Evolutionary conservation across 2,797 vertebrate genomes (phyloP).

Genomic region (Uromys caudimaculatus): DNA sequence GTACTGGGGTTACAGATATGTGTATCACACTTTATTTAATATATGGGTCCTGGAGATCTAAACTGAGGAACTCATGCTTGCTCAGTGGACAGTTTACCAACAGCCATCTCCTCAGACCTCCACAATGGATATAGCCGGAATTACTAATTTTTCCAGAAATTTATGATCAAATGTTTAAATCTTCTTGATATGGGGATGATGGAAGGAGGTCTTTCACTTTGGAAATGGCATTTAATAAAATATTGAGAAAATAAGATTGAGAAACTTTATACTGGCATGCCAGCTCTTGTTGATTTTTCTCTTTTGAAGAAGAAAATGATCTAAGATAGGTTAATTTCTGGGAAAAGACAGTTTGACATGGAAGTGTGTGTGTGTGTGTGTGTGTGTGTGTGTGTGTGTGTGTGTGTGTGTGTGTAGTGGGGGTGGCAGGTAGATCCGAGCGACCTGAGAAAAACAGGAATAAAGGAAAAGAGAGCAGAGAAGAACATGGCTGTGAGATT

Average conservation of each 20-base stretch:
- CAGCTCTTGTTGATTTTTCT: background rate
- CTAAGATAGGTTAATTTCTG: background rate
- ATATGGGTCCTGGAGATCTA: background rate
- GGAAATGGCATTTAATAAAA: conserved; percentile 30
- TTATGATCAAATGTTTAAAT: conserved; percentile 21
- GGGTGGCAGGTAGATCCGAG: background rate
- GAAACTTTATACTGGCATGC: conserved; percentile 39
- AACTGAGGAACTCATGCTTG: background rate
- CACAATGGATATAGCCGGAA: background rate
- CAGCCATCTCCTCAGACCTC: too few relatives aligned
- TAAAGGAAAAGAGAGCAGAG: background rate
- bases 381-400: background rate
- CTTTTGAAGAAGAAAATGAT: background rate
- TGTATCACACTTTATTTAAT: background rate
- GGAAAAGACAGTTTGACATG: background rate
- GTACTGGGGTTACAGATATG: background rate
- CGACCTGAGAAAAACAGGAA: background rate
- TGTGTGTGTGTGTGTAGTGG: background rate
- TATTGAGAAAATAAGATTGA: conserved; percentile 12
- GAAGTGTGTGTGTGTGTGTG: background rate
- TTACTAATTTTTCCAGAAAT: conserved; percentile 44
- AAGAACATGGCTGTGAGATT: background rate
- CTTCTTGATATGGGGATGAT: background rate
- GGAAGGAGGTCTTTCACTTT: background rate
- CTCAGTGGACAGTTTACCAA: background rate